Evolutionary conservation across 1,140 invertebrate species (phyloP).

Genomic region (Leucophenga varia): DNA sequence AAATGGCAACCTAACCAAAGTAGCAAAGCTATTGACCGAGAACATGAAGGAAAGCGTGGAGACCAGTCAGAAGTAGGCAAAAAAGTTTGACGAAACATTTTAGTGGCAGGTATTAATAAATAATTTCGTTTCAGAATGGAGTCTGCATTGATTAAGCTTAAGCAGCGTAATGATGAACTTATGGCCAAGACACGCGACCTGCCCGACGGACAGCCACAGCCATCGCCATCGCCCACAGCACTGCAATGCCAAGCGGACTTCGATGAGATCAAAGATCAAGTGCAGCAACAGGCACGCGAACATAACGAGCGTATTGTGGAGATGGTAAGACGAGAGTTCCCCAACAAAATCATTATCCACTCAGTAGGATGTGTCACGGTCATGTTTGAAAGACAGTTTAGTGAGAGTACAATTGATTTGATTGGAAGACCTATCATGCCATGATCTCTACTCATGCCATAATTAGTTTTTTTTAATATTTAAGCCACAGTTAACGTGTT

Average conservation of each 20-base stretch:
- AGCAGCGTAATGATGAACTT: slow-evolving; percentile 54
- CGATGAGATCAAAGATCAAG: slow-evolving; percentile 46
- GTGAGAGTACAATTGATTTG: too few species aligned
- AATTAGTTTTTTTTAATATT: too few species aligned
- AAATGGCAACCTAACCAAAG: slow-evolving; percentile 23
- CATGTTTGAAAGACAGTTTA: too few species aligned
- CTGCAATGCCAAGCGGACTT: slow-evolving; percentile 35
- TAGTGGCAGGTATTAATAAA: not conserved
- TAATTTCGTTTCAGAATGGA: slow-evolving; percentile 39
- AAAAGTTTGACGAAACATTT: not conserved
- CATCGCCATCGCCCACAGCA: slow-evolving; percentile 32
- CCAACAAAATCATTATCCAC: too few species aligned
- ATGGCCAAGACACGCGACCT: slow-evolving; percentile 32
- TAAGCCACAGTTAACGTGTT: too few species aligned
- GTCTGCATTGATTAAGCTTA: slow-evolving; percentile 46
- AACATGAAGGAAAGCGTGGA: slow-evolving; percentile 33
- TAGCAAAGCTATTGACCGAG: slow-evolving; percentile 23
- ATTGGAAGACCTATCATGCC: too few species aligned
- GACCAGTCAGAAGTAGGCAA: slow-evolving; percentile 38
- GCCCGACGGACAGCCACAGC: slow-evolving; percentile 36
- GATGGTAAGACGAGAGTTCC: slow-evolving; percentile 43
- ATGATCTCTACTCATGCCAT: too few species aligned
- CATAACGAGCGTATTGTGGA: slow-evolving; percentile 54
- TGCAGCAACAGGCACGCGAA: slow-evolving; percentile 41
- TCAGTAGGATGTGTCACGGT: too few species aligned